Base-by-base conservation (phyloP, 1,140 invertebrate species). In the Episyrphus balteatus region DNA sequence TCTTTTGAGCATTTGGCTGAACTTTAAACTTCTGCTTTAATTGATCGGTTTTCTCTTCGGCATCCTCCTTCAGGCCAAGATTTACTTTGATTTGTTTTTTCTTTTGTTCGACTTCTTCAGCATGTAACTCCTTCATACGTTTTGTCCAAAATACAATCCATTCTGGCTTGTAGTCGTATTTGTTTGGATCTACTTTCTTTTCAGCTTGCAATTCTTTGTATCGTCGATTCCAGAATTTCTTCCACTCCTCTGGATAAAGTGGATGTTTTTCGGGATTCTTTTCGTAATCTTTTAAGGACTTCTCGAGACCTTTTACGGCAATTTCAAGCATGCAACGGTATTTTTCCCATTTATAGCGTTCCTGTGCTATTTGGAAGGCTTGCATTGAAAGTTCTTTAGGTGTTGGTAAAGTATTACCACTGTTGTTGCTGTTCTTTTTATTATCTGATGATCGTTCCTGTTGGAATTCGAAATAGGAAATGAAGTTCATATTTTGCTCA, bases 211-310 rank as follows among this genome's bases (percentile, higher is more conserved):
- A 69, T 62, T 89, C 84, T 61, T 88, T 88, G 59, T 88, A 88
- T 0, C 84, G 75, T 6, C 75, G 69, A 56, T 85, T 86, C 84
- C 84, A 88, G 59, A 88, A 88, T 57, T 81, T 82, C 57, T 88
- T 88, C 87, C 87, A 91, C 56, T 91, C 87, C 15, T 86, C 83
- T 0, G 84, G 82, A 59, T 91, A 91, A 6, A 80, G 73, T 0
- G 86, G 86, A 72, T 89, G 87, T 54, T 88, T 88, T 56, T 91
- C 86, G 0, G 87, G 87, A 64, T 86, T 86, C 55, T 84, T 82
- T 55, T 88, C 80, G 59, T 87, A 82, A 38, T 84, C 82, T 48
- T 81, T 79, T 1, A 84, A 74, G 54, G 68, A 74, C 53, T 70
- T 76, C 54, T 61, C 73, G 69, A 69, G 68, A 63, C 70, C 75